A percentile compares a stretch with the other conserved stretches of the same genome.
Evolutionary conservation across 2,888 invertebrate genomes (phyloP).

Genomic region (Amiota minor): DNA sequence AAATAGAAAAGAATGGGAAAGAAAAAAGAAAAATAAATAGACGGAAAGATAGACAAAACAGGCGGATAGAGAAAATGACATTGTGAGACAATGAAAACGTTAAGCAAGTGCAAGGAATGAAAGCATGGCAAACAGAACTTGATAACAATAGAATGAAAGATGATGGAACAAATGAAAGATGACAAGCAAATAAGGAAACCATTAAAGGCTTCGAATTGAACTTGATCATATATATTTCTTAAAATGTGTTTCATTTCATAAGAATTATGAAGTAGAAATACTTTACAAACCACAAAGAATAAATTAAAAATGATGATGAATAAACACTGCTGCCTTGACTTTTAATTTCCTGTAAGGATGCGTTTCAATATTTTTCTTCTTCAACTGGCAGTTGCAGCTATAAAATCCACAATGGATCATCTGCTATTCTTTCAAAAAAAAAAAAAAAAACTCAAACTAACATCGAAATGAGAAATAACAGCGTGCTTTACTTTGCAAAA

Average conservation of each 20-base stretch:
- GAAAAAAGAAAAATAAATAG: neutral
- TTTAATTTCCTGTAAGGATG: no score
- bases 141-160: neutral
- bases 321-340: no score
- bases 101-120: neutral
- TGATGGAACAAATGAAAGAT: neutral
- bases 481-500: neutral
- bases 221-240: no score
- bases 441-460: no score
- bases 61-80: no score
- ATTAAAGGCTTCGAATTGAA: neutral
- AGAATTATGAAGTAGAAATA: no score
- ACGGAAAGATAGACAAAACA: neutral
- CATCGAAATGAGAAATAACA: no score
- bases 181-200: constrained; percentile 1
- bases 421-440: no score
- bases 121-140: neutral
- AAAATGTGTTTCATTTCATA: no score
- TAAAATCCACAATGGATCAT: neutral
- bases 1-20: neutral
- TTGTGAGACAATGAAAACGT: neutral
- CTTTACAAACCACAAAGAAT: no score
- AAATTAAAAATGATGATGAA: no score
- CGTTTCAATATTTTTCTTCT: no score
- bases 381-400: neutral